These are phyloP conservation scores for Dinocampus coccinellae DNA, from an alignment of 2,888 invertebrate species.

Conservation along the genomic window DNA sequence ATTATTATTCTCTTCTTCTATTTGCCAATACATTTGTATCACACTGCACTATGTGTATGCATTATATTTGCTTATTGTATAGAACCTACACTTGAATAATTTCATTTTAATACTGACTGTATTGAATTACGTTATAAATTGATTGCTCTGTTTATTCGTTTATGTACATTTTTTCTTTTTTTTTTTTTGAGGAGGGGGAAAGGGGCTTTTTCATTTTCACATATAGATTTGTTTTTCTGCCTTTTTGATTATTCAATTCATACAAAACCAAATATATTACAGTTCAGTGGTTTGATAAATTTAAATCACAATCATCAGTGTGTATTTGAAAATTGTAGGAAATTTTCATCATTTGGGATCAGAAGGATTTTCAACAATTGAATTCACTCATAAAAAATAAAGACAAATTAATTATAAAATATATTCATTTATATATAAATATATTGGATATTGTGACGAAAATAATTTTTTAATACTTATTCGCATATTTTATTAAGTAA, in stretches of 20 bases:
- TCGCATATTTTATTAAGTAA: too few species aligned
- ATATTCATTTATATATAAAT: too few species aligned
- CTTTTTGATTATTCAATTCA: slow-evolving; percentile 17
- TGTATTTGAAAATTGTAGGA: not conserved
- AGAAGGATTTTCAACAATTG: not conserved
- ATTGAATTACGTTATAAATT: slow-evolving; percentile 1
- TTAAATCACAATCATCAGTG: not conserved
- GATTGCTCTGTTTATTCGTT: not conserved
- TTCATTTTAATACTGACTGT: not conserved
- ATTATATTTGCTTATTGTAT: not conserved
- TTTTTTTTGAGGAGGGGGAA: too few species aligned
- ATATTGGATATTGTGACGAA: too few species aligned
- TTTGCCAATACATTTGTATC: not conserved
- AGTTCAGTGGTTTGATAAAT: slow-evolving; percentile 23
- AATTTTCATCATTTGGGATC: not conserved
- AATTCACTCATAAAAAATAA: not conserved
- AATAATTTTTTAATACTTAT: too few species aligned
- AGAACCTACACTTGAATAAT: slow-evolving; percentile 10
- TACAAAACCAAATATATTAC: slow-evolving; percentile 12
- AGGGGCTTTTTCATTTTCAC: too few species aligned
- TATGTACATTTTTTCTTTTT: not conserved
- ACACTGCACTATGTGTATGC: not conserved
- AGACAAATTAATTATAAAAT: not conserved
- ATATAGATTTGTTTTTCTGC: not conserved
- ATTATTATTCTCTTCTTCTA: not conserved